Evolutionary conservation across 2,113 vertebrate species (phyloP), one percentile per base, ranked within the genome.

Genomic region (Diadophis punctatus): DNA sequence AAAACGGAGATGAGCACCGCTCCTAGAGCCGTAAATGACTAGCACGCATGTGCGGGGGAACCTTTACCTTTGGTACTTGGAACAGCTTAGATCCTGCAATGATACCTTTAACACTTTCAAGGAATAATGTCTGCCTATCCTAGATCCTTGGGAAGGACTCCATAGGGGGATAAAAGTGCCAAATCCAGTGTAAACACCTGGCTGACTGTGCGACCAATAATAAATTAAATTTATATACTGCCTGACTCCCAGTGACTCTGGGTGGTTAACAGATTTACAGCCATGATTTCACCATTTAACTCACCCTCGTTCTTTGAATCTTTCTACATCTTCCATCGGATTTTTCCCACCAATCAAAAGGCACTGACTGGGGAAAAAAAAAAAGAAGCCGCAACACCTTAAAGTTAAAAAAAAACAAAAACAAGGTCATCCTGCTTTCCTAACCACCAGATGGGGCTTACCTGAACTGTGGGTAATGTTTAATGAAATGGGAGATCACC

Each of bases 291-390:
- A 18, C 23, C 11, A 80, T 27, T 10, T 34, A 89, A 95, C 98
- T 94, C 93, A 99, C 99, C 99, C 99, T 0, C 95, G 95, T 14
- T 97, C 97, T 96, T 98, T 99, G 90, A 99, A 98, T 95, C 98
- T 99, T 43, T 98, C 97, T 3, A 99, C 98, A 87, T 99, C 99
- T 90, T 99, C 98, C 58, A 98, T 98, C 12, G 99, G 99, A 96
- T 99, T 99, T 91, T 96, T 98, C 84, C 99, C 99, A 52, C 99
- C 99, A 0, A 99, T 99, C 93, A 99, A 96, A 89, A 99, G 97
- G 95, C 99, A 99, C 97, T 99, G 99, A 92, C 99, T 99, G 46
- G 55, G 96, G 96, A 3, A 91, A 80, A 34, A 51, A 58, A 11
- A 68, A 7, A n/a, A 68, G 4, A 12, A n/a, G 30, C 5, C 2